A percentile compares a stretch with the other conserved stretches of the same genome.
These are phyloP conservation scores for Mesoligia furuncula DNA, from an alignment of 2,888 invertebrate species.

Conservation along the genomic window DNA sequence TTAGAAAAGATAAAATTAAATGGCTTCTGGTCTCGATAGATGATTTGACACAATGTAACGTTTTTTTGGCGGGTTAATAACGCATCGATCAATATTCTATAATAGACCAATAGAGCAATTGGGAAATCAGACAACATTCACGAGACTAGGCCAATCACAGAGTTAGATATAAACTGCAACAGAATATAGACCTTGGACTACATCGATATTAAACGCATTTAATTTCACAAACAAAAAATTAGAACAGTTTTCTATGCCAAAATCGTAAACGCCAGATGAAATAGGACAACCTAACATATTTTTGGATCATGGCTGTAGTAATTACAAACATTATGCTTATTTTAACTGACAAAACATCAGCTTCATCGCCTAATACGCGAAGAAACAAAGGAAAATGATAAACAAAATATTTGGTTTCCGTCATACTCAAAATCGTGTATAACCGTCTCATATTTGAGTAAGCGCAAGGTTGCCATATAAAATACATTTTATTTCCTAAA, in stretches of 20 bases:
- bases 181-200: constrained; percentile 23
- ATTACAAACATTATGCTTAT: not conserved
- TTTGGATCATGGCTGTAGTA: constrained; percentile 13
- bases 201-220: constrained; percentile 22
- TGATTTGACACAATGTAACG: constrained; percentile 16
- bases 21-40: constrained; percentile 3
- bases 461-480: constrained; percentile 27
- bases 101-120: not conserved
- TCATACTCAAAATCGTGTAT: constrained; percentile 1
- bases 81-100: constrained; percentile 1
- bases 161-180: constrained; percentile 6
- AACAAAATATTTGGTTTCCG: not conserved
- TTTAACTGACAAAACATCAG: not conserved
- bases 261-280: constrained; percentile 36
- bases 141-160: not conserved
- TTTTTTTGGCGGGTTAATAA: constrained; percentile 9
- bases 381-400: not conserved
- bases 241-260: constrained; percentile 33
- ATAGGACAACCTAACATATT: constrained; percentile 31
- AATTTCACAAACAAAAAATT: constrained; percentile 24
- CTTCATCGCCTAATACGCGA: not conserved
- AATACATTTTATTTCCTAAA: constrained; percentile 37
- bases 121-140: not conserved
- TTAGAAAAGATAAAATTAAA: constrained; percentile 41
- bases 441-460: constrained; percentile 6